phyloP scores from a whole-genome alignment of 1,140 invertebrate genomes.

The Lepidostoma basale region DNA sequence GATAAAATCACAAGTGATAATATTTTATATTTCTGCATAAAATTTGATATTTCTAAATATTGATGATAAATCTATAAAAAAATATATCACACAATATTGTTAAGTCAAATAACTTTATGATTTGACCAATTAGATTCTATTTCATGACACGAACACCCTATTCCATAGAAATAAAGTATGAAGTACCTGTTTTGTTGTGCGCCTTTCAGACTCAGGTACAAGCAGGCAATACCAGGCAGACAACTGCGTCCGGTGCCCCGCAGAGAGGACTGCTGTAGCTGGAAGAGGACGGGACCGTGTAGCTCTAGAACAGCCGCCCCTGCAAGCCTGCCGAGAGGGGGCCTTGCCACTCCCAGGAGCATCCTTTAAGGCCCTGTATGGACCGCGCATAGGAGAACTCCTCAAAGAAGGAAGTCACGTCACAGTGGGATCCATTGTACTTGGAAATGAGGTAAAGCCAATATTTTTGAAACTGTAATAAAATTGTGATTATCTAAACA shows the following conservation, averaged over 20 bases:
- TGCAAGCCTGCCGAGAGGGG: slow-evolving; percentile 22
- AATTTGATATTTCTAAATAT: no score
- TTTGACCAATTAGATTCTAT: no score
- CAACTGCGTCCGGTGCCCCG: slow-evolving; percentile 32
- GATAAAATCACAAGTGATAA: no score
- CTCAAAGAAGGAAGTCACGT: slow-evolving; percentile 38
- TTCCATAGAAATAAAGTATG: no score
- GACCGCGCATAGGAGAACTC: slow-evolving; percentile 31
- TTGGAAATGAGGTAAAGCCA: slow-evolving; percentile 26
- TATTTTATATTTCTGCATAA: no score
- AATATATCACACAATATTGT: no score
- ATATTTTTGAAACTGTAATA: background rate
- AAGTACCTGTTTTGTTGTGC: no score
- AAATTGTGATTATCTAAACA: background rate
- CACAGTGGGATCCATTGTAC: slow-evolving; percentile 28
- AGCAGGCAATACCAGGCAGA: no score
- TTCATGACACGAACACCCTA: no score
- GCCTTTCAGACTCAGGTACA: no score
- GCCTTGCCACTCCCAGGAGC: background rate
- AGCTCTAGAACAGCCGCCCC: slow-evolving; percentile 8
- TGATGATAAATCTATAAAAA: no score
- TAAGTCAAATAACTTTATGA: no score
- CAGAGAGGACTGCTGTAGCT: slow-evolving; percentile 36
- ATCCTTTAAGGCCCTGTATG: slow-evolving; percentile 28
- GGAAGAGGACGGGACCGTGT: slow-evolving; percentile 29